A percentile compares a stretch with the other conserved stretches of the same genome.
Evolutionary conservation across 2,113 vertebrate species (phyloP).

Genomic region (Chroicocephalus ridibundus): DNA sequence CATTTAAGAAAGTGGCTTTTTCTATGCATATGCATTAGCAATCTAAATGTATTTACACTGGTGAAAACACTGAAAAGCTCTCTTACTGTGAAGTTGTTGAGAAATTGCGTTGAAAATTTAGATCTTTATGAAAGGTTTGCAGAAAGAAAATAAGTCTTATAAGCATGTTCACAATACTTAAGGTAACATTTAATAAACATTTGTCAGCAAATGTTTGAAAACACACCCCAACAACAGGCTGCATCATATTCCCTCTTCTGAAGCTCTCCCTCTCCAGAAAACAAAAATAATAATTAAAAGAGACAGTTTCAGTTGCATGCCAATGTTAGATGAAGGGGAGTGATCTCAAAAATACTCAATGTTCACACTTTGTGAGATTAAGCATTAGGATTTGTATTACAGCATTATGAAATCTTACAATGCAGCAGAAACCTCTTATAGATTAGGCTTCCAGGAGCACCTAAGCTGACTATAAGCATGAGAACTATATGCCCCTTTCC

Average conservation of each 20-base stretch:
- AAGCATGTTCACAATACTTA: neutral
- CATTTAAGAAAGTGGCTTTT: neutral
- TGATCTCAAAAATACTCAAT: neutral
- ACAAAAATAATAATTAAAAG: neutral
- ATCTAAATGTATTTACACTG: neutral
- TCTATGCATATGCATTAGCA: neutral
- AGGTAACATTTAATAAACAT: neutral
- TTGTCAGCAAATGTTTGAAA: neutral
- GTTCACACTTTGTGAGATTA: neutral
- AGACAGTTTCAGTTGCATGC: neutral
- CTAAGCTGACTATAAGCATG: neutral
- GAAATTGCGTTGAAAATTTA: conserved; percentile 28
- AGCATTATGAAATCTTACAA: neutral
- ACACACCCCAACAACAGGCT: neutral
- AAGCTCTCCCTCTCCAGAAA: neutral
- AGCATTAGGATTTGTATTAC: neutral
- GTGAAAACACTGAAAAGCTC: neutral
- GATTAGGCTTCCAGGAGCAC: neutral
- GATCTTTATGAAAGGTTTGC: neutral
- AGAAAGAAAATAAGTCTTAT: neutral
- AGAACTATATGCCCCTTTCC: neutral
- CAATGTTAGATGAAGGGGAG: neutral
- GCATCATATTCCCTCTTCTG: neutral
- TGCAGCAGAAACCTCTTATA: conserved; percentile 12
- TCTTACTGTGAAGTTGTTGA: neutral